A percentile compares a stretch with the other conserved stretches of the same genome.
These are phyloP conservation scores for Hydrozoanthus tunicans DNA, from an alignment of 64 coral and sea anemone species.

Conservation along the genomic window DNA sequence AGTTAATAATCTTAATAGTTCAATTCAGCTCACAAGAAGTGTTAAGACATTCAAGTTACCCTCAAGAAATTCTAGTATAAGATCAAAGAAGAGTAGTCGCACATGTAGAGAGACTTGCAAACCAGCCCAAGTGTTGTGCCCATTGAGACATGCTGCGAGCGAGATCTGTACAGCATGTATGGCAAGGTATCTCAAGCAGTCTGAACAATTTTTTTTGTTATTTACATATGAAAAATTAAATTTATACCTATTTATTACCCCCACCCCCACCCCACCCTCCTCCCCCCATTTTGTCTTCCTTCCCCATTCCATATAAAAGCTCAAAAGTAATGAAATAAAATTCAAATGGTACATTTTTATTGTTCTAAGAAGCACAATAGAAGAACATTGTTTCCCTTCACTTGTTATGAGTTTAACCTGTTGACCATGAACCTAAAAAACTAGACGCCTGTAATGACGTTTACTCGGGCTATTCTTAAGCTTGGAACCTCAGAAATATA, in stretches of 20 bases:
- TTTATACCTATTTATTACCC: too few relatives aligned
- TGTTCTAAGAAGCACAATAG: too few relatives aligned
- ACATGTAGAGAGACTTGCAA: neutral
- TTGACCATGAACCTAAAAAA: too few relatives aligned
- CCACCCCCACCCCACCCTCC: too few relatives aligned
- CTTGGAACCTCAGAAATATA: too few relatives aligned
- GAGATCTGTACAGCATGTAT: conserved; percentile 50
- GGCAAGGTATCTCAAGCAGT: conserved; percentile 23
- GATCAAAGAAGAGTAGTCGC: conserved; percentile 7
- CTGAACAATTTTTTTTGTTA: neutral
- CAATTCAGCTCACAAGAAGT: conserved; percentile 44
- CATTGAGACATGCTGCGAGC: conserved; percentile 6
- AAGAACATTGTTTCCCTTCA: too few relatives aligned
- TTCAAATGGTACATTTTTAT: neutral
- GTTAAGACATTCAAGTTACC: conserved; percentile 44
- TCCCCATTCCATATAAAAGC: too few relatives aligned
- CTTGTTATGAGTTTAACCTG: too few relatives aligned
- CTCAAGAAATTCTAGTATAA: conserved; percentile 14
- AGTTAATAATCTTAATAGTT: conserved; percentile 21
- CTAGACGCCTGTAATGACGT: too few relatives aligned
- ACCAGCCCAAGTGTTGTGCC: conserved; percentile 39
- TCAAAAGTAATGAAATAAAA: too few relatives aligned
- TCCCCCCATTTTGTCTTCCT: too few relatives aligned
- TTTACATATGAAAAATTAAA: neutral
- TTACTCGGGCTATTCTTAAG: too few relatives aligned